A percentile compares a stretch with the other conserved stretches of the same genome.
phyloP scores from a whole-genome alignment of 2,888 invertebrate species.

The Smittia sp. region DNA sequence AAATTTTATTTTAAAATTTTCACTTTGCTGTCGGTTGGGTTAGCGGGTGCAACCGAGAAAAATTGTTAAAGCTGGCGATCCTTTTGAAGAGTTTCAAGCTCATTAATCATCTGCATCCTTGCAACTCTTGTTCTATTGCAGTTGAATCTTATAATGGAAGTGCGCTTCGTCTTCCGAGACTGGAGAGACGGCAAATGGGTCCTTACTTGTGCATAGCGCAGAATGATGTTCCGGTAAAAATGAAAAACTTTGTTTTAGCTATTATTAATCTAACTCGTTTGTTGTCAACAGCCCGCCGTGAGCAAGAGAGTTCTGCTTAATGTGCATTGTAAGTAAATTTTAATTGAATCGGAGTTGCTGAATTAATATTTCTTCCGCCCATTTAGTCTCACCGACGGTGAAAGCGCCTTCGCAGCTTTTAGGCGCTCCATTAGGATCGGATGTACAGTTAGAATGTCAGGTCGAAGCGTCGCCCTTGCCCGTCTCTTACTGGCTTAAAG shows the following conservation, averaged over 20 bases:
- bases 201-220: constrained; percentile 88
- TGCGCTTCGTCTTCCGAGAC: constrained; percentile 68
- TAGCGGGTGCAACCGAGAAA: background rate
- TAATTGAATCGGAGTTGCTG: background rate
- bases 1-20: constrained; percentile 11
- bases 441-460: constrained; percentile 81
- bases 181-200: constrained; percentile 87
- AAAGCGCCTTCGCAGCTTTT: constrained; percentile 86
- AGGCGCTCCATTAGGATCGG: constrained; percentile 80
- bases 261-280: no score
- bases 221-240: constrained; percentile 88
- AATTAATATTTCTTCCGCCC: background rate
- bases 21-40: background rate
- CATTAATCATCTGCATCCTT: constrained; percentile 33
- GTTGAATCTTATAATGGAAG: constrained; percentile 77
- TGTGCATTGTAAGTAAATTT: constrained; percentile 79
- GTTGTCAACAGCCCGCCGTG: no score
- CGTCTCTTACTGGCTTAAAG: constrained; percentile 54
- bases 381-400: constrained; percentile 78
- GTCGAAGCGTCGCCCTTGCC: constrained; percentile 78
- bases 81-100: constrained; percentile 9
- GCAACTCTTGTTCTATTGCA: constrained; percentile 48
- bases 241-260: no score
- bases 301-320: constrained; percentile 83
- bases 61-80: background rate